Conservation (phyloP, 1,140 invertebrate species). For the Drosophila lacteicornis region DNA sequence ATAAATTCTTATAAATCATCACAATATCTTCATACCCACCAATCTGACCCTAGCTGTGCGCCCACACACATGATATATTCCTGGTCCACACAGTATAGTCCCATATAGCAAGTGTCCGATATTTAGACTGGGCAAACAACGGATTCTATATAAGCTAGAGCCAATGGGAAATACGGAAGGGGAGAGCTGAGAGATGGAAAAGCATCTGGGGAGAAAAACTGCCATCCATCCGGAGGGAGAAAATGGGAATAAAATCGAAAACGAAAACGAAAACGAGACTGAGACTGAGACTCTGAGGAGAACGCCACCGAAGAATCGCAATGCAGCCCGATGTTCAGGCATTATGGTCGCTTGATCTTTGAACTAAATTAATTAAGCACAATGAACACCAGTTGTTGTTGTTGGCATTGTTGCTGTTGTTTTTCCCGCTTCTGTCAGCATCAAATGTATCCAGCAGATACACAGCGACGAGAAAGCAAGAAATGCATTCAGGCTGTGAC, state of each 20-base stretch:
- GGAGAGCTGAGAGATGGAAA: not conserved
- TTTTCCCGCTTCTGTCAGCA: slow-evolving; percentile 33
- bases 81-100: not conserved
- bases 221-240: not conserved
- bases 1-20: not conserved
- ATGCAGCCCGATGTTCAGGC: slow-evolving; percentile 50
- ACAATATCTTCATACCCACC: not conserved
- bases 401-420: slow-evolving; percentile 15
- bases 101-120: slow-evolving; percentile 35
- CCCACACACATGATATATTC: slow-evolving; percentile 3
- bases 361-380: slow-evolving; percentile 85
- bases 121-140: slow-evolving; percentile 22
- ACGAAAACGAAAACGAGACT: slow-evolving; percentile 12
- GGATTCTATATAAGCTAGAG: slow-evolving; percentile 25
- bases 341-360: slow-evolving; percentile 79
- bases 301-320: slow-evolving; percentile 55
- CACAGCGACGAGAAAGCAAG: slow-evolving; percentile 28
- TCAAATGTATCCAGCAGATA: slow-evolving; percentile 66
- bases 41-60: not conserved
- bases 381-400: slow-evolving; percentile 78
- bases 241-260: slow-evolving; percentile 1
- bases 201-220: slow-evolving; percentile 5
- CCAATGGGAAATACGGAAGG: not conserved
- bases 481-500: slow-evolving; percentile 31
- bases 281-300: slow-evolving; percentile 1